These are phyloP conservation scores for Oedothorax gibbosus DNA, from an alignment of 1,140 invertebrate genomes.

Conservation along the genomic window DNA sequence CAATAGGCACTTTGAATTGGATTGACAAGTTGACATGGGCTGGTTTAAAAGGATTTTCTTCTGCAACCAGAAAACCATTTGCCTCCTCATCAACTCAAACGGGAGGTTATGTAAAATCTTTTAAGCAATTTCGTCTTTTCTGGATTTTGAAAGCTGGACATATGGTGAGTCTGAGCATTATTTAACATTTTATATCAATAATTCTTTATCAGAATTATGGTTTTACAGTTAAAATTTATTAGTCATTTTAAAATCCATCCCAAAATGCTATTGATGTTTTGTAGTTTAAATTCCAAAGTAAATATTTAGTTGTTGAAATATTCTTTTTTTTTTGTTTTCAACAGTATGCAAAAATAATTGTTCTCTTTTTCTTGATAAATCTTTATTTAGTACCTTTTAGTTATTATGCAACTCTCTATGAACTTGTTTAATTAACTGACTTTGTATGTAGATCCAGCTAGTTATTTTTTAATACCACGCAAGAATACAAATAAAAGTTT, in stretches of 20 bases:
- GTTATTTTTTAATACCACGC: too few species aligned
- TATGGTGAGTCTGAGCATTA: constrained; percentile 72
- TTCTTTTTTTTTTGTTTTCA: too few species aligned
- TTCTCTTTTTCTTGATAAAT: too few species aligned
- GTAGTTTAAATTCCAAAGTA: background rate
- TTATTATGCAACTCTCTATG: too few species aligned
- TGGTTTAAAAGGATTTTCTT: constrained; percentile 72
- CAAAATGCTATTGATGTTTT: background rate
- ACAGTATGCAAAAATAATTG: too few species aligned
- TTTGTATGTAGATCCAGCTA: too few species aligned
- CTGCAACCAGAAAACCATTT: constrained; percentile 71
- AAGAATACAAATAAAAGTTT: too few species aligned
- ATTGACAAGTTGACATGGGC: constrained; percentile 78
- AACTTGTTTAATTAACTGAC: too few species aligned
- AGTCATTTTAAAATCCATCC: background rate
- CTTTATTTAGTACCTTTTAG: too few species aligned
- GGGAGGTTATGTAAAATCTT: constrained; percentile 77
- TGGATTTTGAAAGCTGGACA: constrained; percentile 81
- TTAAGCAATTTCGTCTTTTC: constrained; percentile 78
- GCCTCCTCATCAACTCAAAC: constrained; percentile 71
- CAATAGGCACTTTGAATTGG: constrained; percentile 76
- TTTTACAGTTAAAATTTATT: background rate
- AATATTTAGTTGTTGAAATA: constrained; percentile 1
- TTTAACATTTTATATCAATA: background rate
- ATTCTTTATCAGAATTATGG: background rate